Percentiles rank a stretch among this genome's conserved stretches.
phyloP scores from a whole-genome alignment of 2,113 vertebrate species.

The Anolis sagrei region DNA sequence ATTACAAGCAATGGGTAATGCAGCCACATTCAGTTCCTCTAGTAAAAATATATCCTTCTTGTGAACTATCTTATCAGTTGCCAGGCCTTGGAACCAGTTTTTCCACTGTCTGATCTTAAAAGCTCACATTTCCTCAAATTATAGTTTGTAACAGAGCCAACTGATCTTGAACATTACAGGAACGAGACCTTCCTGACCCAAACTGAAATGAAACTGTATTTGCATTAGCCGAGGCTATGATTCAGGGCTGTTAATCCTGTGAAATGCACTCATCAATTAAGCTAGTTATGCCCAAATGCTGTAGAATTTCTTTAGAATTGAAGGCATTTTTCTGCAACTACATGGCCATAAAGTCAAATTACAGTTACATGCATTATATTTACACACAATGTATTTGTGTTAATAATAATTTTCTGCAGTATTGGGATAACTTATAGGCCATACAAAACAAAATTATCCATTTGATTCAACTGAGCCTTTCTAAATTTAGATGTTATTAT shows the following conservation, averaged over 20 bases:
- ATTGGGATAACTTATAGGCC: neutral
- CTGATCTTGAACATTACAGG: neutral
- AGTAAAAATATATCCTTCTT: neutral
- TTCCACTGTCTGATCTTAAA: neutral
- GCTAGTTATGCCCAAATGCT: neutral
- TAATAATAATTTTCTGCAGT: neutral
- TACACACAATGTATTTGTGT: neutral
- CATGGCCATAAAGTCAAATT: slow-evolving; percentile 4
- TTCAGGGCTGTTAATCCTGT: neutral
- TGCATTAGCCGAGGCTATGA: neutral
- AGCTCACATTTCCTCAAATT: neutral
- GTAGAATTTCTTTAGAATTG: neutral
- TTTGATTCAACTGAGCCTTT: neutral
- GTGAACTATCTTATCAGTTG: neutral
- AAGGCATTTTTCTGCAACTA: neutral
- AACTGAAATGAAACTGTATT: neutral
- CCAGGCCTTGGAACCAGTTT: neutral
- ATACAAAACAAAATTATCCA: neutral
- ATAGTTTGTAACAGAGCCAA: neutral
- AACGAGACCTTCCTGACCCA: neutral
- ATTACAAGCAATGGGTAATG: neutral
- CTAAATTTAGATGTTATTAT: neutral
- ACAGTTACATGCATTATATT: neutral
- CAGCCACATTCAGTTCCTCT: neutral
- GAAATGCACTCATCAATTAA: neutral